Evolutionary conservation across 2,888 invertebrate species (phyloP), one percentile per base, ranked within the genome.

Genomic region (Cheilosia scutellata): DNA sequence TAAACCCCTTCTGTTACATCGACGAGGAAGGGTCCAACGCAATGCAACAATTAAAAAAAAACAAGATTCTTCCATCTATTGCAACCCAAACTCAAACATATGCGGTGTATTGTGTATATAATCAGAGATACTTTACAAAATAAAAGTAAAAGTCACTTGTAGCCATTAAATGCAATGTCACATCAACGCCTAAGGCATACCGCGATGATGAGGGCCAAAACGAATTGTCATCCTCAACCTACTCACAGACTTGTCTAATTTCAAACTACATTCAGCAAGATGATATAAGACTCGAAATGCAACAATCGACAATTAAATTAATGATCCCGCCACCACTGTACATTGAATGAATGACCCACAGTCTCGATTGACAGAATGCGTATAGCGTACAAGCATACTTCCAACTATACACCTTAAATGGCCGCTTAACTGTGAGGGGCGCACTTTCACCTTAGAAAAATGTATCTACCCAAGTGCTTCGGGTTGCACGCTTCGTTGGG

Each of bases 381-480:
- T 65, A 37, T 65, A 65, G 40, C 40, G 57, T 37, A 9, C 20
- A 65, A 82, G 33, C 51, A 25, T 44, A 20, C 20, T 20, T 71
- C 44, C 6, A 55, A 33, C 44, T 49, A 25, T 37, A 11, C 40
- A 40, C 40, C 53, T 72, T 62, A 70, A 57, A 70, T 55, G 76
- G 33, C 55, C 42, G 70, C 60, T 60, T 60, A 71, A 57, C 63
- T 42, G 70, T 53, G 57, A 70, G 80, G 76, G 76, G 80, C 65
- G 82, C 71, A 77, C 82, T 82, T 82, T 82, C 82, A 72, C 82
- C 66, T 72, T 13, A 78, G 82, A 78, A 78, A 78, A 72, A 53
- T 72, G 60, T 72, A 60, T 55, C 53, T 16, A 4, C 29, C 33
- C 42, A 66, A 66, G 72, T 66, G 71, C 11, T 63, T 75, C 62